Evolutionary conservation across 1,140 invertebrate species (phyloP).

Genomic region (Drosophila burlai): DNA sequence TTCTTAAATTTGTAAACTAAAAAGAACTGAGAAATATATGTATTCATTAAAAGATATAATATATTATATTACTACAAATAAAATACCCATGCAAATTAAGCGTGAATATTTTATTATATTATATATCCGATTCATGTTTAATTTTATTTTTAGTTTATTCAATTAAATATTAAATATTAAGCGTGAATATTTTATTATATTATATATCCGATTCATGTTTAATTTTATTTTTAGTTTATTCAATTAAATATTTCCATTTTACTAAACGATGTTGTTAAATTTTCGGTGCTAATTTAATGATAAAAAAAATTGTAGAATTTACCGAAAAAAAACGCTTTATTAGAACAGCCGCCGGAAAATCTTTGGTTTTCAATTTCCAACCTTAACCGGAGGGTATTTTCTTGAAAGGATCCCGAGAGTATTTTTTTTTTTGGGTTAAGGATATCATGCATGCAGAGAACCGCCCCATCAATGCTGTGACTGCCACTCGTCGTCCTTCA

Average conservation of each 20-base stretch:
- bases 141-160: no score
- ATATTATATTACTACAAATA: no score
- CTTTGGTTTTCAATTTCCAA: conserved; percentile 2
- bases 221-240: no score
- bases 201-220: no score
- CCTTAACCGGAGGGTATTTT: not conserved
- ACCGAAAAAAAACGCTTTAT: not conserved
- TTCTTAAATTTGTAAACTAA: no score
- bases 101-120: no score
- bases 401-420: not conserved
- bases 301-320: not conserved
- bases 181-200: no score
- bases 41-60: no score
- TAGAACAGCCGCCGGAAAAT: not conserved
- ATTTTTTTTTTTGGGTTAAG: not conserved
- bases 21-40: no score
- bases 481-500: conserved; percentile 38
- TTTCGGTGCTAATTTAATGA: not conserved
- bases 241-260: not conserved
- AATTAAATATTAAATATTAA: no score
- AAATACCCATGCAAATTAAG: no score
- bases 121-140: no score
- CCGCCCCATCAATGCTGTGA: conserved; percentile 62
- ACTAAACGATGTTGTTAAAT: not conserved
- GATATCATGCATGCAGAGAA: conserved; percentile 40